Evolutionary conservation across 2,888 invertebrate genomes (phyloP), one percentile per base, ranked within the genome.

Genomic region (Tineola bisselliella): DNA sequence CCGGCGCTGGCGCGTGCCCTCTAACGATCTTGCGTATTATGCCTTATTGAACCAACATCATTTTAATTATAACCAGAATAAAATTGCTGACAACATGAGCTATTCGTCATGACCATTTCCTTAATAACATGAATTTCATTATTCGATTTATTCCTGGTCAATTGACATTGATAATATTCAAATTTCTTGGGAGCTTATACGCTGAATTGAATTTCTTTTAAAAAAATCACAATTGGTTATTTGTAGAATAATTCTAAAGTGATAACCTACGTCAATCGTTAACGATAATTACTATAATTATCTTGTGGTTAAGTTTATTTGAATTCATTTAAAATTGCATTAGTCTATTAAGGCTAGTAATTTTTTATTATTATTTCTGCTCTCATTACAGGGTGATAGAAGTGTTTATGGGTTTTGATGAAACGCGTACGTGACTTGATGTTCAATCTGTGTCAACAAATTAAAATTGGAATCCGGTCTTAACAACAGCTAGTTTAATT

Each of bases 341-440:
- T 70, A 69, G 63, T 64, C 66, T 70, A 79, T 81, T 78, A 79
- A 73, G 77, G 75, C 68, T 73, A 75, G 66, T 69, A 67, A 74
- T 76, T 72, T 62, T 68, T 72, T 67, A 67, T 33, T 66, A 83
- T 33, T 67, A 83, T 79, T 65, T 67, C 64, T 70, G 70, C 63
- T 74, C 72, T 64, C 72, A 80, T 81, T 82, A 79, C 64, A 61
- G 38, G 52, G 63, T 64, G 65, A 71, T 72, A 67, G 68, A 66
- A 65, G 68, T 72, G 72, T 70, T 69, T 70, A 67, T 63, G 65
- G 15, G 64, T 65, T 60, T 62, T 63, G 44, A 13, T 59, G 65
- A 63, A 52, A 63, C 66, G 78, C 74, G 73, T 83, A 82, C 83
- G 81, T 84, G 84, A 82, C 81, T 68, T 68, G 67, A 71, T 18